These are phyloP conservation scores for Clarias gariepinus DNA, from an alignment of 2,113 vertebrate species.

Conservation along the genomic window DNA sequence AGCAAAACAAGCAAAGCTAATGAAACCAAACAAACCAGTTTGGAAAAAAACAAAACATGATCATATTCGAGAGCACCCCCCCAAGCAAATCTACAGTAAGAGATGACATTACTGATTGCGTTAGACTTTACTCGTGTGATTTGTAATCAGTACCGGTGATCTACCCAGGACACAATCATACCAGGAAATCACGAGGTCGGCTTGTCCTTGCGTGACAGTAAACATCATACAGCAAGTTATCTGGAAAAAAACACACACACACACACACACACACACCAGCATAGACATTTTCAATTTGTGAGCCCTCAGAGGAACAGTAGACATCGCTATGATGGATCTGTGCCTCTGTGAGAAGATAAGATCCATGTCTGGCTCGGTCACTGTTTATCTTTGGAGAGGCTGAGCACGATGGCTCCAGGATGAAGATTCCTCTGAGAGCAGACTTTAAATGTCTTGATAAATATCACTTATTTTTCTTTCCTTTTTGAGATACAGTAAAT, in stretches of 20 bases:
- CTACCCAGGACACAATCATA: neutral
- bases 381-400: constrained; percentile 40
- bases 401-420: constrained; percentile 15
- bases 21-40: neutral
- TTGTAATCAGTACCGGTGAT: neutral
- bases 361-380: constrained; percentile 35
- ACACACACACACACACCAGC: constrained; percentile 19
- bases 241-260: neutral
- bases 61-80: neutral
- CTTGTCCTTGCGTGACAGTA: constrained; percentile 40
- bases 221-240: constrained; percentile 7
- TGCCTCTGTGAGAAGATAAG: constrained; percentile 40
- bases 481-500: neutral
- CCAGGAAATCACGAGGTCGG: constrained; percentile 4
- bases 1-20: neutral
- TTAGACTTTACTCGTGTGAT: neutral
- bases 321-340: constrained; percentile 47
- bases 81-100: neutral
- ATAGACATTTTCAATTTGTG: constrained; percentile 28
- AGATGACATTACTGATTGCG: neutral
- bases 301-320: constrained; percentile 38
- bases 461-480: constrained; percentile 3
- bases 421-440: neutral
- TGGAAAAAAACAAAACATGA: neutral
- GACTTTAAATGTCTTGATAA: constrained; percentile 33